Base-by-base conservation (phyloP, 1,140 invertebrate genomes). In the Amphibalanus amphitrite region DNA sequence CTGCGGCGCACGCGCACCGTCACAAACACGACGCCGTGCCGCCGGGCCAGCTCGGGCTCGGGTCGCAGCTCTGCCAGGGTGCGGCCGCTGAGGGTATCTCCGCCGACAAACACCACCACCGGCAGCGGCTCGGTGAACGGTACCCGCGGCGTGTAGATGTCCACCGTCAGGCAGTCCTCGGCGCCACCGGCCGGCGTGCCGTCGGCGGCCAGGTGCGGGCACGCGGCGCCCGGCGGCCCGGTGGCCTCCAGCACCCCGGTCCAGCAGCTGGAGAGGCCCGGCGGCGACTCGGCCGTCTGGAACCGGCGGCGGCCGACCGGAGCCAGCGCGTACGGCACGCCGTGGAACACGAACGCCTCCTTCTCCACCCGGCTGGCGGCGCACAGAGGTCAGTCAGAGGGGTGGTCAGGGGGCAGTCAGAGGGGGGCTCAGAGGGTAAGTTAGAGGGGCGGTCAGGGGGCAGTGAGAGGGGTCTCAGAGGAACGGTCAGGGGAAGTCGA, bases 251-350 rank as follows among this genome's bases (percentile, higher is more conserved):
- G 83, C 0, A 87, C 91, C 26, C 84, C 88, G 74, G 89, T 89
- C 91, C 91, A 93, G 77, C 91, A 94, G 70, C 88, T 82, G 28
- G 87, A 84, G 65, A 93, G 81, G 26, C 83, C 81, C 40, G 86
- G 80, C 0, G 90, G 79, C 4, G 85, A 80, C 74, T 87, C 83
- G 0, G 91, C 89, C 6, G 85, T 83, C 64, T 85, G 85, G 85
- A 90, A 94, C 72, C 91, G 84, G 29, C 83, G 82, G 67, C 87
- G 84, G 17, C 81, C 85, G 65, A 88, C 74, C 0, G 92, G 91
- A 17, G 90, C 87, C n/a, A 86, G 76, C 3, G 92, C 91, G 78
- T 91, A 95, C 0, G 91, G 92, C 69, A 95, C 89, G 26, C 91
- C 90, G 28, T 86, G 86, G 79, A 94, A 94, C 1, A 88, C 88